phyloP scores from a whole-genome alignment of 2,888 invertebrate genomes.

The Liposcelis brunnea region DNA sequence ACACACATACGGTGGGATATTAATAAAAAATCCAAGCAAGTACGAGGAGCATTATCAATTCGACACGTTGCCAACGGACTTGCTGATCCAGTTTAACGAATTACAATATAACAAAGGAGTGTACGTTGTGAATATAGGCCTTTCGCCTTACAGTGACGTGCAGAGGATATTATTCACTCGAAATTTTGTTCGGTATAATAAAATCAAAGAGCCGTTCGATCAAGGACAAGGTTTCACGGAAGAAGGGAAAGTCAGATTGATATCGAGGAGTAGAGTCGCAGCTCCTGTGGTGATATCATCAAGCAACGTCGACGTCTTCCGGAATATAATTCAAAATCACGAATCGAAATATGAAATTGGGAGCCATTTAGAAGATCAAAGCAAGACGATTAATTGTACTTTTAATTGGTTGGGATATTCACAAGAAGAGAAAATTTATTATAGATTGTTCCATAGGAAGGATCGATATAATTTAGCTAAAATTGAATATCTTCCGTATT shows the following conservation, averaged over 20 bases:
- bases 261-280: constrained; percentile 80
- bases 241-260: constrained; percentile 48
- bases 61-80: constrained; percentile 39
- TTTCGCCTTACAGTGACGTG: constrained; percentile 69
- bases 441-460: constrained; percentile 62
- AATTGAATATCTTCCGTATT: constrained; percentile 78
- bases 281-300: constrained; percentile 86
- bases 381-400: constrained; percentile 81
- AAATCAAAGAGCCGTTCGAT: constrained; percentile 69
- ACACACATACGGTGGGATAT: constrained; percentile 65
- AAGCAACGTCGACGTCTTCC: constrained; percentile 68
- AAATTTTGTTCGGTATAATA: constrained; percentile 75
- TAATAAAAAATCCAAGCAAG: constrained; percentile 60
- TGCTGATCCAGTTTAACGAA: constrained; percentile 69
- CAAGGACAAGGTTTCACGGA: constrained; percentile 29
- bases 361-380: constrained; percentile 87
- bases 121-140: constrained; percentile 71
- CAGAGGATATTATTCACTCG: constrained; percentile 72
- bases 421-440: constrained; percentile 54
- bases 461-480: constrained; percentile 90
- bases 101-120: constrained; percentile 77
- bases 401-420: constrained; percentile 82
- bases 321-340: constrained; percentile 84
- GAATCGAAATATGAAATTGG: constrained; percentile 87
- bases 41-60: constrained; percentile 14